Conservation (phyloP, 1,140 invertebrate species). For the Heliconius eleuchia region DNA sequence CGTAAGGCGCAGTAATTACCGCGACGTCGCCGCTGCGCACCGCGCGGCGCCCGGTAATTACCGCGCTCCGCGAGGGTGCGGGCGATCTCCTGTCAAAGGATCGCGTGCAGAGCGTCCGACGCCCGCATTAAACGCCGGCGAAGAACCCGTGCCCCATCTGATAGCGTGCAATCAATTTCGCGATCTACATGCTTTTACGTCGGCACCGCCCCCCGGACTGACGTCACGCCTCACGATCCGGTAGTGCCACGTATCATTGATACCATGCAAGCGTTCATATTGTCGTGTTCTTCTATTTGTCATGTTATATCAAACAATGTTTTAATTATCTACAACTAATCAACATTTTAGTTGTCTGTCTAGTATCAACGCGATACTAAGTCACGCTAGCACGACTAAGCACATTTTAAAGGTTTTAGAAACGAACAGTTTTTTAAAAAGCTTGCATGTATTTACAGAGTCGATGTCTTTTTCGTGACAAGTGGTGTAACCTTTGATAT, state of each 20-base stretch:
- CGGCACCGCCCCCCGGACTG: conserved; percentile 71
- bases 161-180: conserved; percentile 81
- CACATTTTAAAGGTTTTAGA: conserved; percentile 76
- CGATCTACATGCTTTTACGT: conserved; percentile 80
- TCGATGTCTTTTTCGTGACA: conserved; percentile 69
- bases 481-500: conserved; percentile 63
- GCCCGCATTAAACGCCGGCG: conserved; percentile 78
- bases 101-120: conserved; percentile 72
- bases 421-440: conserved; percentile 76
- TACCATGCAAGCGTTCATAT: conserved; percentile 46
- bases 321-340: conserved; percentile 45
- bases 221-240: conserved; percentile 70
- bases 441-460: conserved; percentile 73
- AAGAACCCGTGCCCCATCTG: conserved; percentile 78
- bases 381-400: conserved; percentile 79
- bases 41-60: conserved; percentile 68
- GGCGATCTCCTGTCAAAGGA: conserved; percentile 75
- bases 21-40: conserved; percentile 72
- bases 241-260: conserved; percentile 71
- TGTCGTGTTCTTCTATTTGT: too few species aligned
- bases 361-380: conserved; percentile 53
- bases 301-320: too few species aligned
- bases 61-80: conserved; percentile 61
- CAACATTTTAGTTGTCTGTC: conserved; percentile 59
- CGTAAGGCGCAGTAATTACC: conserved; percentile 54